Evolutionary conservation across 1,140 invertebrate genomes (phyloP).

Genomic region (Zaprionus capensis): DNA sequence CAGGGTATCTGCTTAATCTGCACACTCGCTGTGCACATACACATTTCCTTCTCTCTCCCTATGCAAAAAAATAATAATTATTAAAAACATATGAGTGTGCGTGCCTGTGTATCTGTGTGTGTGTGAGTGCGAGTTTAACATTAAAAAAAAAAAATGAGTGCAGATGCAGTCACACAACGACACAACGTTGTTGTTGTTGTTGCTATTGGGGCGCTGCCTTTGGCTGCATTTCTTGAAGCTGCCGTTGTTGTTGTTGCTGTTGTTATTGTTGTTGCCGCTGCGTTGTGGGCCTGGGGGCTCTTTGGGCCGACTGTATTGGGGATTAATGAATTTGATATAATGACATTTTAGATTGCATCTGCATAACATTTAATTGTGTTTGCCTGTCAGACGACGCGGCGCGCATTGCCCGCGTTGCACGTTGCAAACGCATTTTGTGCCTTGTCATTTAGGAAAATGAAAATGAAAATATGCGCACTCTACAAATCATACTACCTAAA

Average conservation of each 20-base stretch:
- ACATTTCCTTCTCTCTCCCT: slow-evolving; percentile 34
- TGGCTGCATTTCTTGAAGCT: slow-evolving; percentile 59
- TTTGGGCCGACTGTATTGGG: slow-evolving; percentile 51
- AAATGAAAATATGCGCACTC: slow-evolving; percentile 41
- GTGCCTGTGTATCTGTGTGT: slow-evolving; percentile 23
- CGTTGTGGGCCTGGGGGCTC: slow-evolving; percentile 46
- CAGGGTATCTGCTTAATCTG: slow-evolving; percentile 8
- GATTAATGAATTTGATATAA: slow-evolving; percentile 84
- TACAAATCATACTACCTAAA: slow-evolving; percentile 35
- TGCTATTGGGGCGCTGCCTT: slow-evolving; percentile 65
- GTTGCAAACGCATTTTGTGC: slow-evolving; percentile 75
- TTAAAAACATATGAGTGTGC: slow-evolving; percentile 73
- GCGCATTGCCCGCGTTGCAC: slow-evolving; percentile 20
- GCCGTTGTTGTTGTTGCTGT: slow-evolving; percentile 56
- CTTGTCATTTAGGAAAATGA: slow-evolving; percentile 71
- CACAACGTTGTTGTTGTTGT: slow-evolving; percentile 44
- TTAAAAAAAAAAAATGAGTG: slow-evolving; percentile 71
- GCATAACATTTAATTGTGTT: slow-evolving; percentile 84
- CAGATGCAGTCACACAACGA: slow-evolving; percentile 66
- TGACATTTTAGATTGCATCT: slow-evolving; percentile 84
- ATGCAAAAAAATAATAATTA: slow-evolving; percentile 80
- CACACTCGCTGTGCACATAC: slow-evolving; percentile 3
- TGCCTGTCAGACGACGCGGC: slow-evolving; percentile 67
- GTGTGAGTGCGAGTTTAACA: slow-evolving; percentile 49
- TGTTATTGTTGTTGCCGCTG: slow-evolving; percentile 52